These are phyloP conservation scores for Hemicordylus capensis DNA, from an alignment of 2,113 vertebrate species.

Conservation along the genomic window DNA sequence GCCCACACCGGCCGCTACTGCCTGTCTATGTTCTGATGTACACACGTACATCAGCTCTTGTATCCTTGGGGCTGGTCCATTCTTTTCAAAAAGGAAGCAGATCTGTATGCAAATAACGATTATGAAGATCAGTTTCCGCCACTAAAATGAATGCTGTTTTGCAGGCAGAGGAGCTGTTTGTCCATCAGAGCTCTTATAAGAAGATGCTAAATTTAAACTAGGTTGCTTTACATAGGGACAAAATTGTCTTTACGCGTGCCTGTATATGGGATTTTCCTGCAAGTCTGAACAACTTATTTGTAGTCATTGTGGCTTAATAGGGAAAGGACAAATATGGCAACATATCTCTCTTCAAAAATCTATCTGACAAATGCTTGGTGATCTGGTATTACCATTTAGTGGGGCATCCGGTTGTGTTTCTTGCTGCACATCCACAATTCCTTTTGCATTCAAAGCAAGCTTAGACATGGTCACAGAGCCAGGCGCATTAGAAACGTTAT, in stretches of 20 bases:
- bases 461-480: neutral
- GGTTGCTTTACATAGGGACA: slow-evolving; percentile 20
- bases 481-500: neutral
- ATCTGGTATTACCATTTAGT: slow-evolving; percentile 35
- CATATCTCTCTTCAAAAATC: slow-evolving; percentile 29
- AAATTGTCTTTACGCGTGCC: neutral
- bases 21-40: neutral
- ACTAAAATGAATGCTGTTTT: neutral
- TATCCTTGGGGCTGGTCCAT: neutral
- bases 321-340: slow-evolving; percentile 40
- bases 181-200: neutral
- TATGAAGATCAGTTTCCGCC: neutral
- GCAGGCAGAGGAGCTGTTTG: neutral
- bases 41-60: neutral
- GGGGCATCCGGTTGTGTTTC: neutral
- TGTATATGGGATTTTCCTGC: slow-evolving; percentile 15
- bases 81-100: neutral
- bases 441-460: neutral
- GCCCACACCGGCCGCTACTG: too few relatives aligned
- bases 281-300: slow-evolving; percentile 2
- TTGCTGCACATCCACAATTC: neutral
- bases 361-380: slow-evolving; percentile 41
- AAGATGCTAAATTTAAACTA: neutral
- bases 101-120: neutral
- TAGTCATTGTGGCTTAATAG: neutral